These are phyloP conservation scores for Apis cerana DNA, from an alignment of 1,140 invertebrate species.

Conservation along the genomic window DNA sequence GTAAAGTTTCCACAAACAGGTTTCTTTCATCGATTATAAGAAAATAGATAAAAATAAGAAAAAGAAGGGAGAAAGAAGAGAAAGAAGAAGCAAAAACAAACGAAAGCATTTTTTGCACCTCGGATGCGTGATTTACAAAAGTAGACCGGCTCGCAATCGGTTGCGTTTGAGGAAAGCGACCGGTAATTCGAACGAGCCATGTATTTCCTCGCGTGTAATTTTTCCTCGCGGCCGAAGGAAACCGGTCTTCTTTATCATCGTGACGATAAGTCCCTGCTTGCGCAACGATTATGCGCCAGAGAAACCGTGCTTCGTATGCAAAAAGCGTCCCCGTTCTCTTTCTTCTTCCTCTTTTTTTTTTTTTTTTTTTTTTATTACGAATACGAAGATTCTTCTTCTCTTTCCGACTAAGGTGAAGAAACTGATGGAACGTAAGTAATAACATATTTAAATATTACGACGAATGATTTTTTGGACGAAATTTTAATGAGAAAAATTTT, in stretches of 20 bases:
- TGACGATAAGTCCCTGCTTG: conserved; percentile 65
- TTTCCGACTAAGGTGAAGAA: fast-evolving
- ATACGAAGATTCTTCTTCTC: background rate
- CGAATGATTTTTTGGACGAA: background rate
- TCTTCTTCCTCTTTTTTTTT: background rate
- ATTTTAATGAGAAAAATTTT: too few species aligned
- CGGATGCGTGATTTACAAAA: conserved; percentile 22
- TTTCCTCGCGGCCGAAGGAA: conserved; percentile 14
- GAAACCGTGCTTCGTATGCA: conserved; percentile 38
- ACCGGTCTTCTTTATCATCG: conserved; percentile 59
- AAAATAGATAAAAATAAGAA: background rate
- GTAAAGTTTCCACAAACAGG: too few species aligned
- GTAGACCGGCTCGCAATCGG: conserved; percentile 24
- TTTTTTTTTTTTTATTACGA: background rate
- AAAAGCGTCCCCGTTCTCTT: conserved; percentile 33
- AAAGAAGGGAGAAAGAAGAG: background rate
- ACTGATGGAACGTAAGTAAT: background rate
- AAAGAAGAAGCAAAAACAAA: background rate
- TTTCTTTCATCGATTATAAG: too few species aligned
- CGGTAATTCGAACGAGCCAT: conserved; percentile 2
- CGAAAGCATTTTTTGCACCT: background rate
- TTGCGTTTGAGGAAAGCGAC: conserved; percentile 7
- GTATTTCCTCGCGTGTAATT: conserved; percentile 27
- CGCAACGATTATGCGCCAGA: conserved; percentile 53
- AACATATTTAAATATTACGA: too few species aligned